Conservation (phyloP, 1,140 invertebrate species). For the Mycetomoellerius zeteki region DNA sequence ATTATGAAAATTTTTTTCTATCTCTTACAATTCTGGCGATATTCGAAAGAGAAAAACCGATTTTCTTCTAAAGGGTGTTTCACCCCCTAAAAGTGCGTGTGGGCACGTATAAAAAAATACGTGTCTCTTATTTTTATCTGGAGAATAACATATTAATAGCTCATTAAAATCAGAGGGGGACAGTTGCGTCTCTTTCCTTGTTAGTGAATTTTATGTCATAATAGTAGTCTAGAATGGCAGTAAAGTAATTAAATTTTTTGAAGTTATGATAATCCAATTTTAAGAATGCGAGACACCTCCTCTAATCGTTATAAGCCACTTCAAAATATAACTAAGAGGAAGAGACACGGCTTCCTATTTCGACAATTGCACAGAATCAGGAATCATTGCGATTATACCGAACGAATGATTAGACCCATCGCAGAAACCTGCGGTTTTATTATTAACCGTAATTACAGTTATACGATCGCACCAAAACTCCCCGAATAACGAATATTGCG, state of each 20-base stretch:
- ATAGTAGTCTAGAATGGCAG: neutral
- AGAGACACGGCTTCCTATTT: neutral
- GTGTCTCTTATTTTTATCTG: too few species aligned
- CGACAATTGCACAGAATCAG: conserved; percentile 42
- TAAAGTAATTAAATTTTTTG: neutral
- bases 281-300: neutral
- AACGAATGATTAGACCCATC: conserved; percentile 62
- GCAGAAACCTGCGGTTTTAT: conserved; percentile 85
- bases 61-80: too few species aligned
- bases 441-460: conserved; percentile 85
- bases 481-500: conserved; percentile 79
- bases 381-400: conserved; percentile 41
- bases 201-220: neutral
- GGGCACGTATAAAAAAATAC: too few species aligned
- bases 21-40: too few species aligned
- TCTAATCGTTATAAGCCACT: neutral
- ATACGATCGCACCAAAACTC: conserved; percentile 81
- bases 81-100: too few species aligned
- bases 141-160: too few species aligned
- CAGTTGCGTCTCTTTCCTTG: too few species aligned
- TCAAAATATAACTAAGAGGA: neutral
- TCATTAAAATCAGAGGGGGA: too few species aligned
- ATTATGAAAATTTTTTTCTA: too few species aligned
- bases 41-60: too few species aligned
- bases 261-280: neutral